These are phyloP conservation scores for Gadopsis bispinosus DNA, from an alignment of 2,797 vertebrate species.

Conservation along the genomic window DNA sequence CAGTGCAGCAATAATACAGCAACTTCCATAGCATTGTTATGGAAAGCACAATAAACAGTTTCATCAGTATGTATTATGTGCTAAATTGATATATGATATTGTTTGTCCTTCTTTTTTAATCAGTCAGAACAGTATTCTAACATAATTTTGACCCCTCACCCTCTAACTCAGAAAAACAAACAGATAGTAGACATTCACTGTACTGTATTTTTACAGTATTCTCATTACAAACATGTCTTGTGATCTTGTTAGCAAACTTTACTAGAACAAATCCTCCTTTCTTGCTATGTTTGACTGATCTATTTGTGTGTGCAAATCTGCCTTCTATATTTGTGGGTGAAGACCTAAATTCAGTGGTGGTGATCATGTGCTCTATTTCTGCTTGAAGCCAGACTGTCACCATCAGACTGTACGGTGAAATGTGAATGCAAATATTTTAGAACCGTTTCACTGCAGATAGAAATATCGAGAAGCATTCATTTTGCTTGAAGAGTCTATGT, in stretches of 20 bases:
- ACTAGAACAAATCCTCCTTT: neutral
- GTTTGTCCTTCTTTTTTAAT: neutral
- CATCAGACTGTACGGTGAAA: constrained; percentile 1
- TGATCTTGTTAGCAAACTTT: neutral
- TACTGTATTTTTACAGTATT: neutral
- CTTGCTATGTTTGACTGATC: neutral
- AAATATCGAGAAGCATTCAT: neutral
- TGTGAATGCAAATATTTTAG: neutral
- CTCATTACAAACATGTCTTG: neutral
- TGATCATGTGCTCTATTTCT: constrained; percentile 29
- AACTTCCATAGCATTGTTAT: neutral
- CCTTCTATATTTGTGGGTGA: constrained; percentile 28
- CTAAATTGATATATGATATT: no score
- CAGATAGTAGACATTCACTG: neutral
- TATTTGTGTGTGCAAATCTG: constrained; percentile 30
- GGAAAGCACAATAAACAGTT: neutral
- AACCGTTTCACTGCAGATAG: neutral
- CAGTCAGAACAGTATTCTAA: neutral
- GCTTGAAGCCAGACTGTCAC: constrained; percentile 31
- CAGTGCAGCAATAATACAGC: neutral
- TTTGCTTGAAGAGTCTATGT: neutral
- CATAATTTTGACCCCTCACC: neutral
- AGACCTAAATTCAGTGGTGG: constrained; percentile 27
- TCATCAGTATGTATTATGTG: neutral
- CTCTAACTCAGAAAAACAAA: neutral